A percentile compares a stretch with the other conserved stretches of the same genome.
phyloP scores from a whole-genome alignment of 2,797 vertebrate species.

The Myotis myotis region DNA sequence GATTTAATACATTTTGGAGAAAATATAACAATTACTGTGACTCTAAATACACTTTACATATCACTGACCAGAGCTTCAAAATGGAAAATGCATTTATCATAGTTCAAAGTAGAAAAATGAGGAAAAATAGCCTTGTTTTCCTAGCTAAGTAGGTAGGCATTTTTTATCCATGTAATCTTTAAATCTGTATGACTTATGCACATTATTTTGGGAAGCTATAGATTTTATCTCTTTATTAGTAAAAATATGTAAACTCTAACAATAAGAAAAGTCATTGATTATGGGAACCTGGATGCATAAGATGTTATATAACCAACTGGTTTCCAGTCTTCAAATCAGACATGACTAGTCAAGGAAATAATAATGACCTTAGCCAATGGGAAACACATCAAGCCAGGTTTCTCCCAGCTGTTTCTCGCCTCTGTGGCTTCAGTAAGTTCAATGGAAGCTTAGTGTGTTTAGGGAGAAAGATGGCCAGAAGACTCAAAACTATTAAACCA shows the following conservation, averaged over 20 bases:
- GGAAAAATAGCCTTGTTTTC: slow-evolving; percentile 29
- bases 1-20: not conserved
- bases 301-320: slow-evolving; percentile 71
- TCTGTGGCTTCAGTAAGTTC: slow-evolving; percentile 64
- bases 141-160: not conserved
- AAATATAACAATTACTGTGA: slow-evolving; percentile 21
- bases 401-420: slow-evolving; percentile 71
- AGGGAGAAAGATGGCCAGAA: slow-evolving; percentile 69
- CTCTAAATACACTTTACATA: not conserved
- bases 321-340: slow-evolving; percentile 80
- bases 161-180: slow-evolving; percentile 43
- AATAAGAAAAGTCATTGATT: slow-evolving; percentile 44
- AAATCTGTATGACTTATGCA: not conserved
- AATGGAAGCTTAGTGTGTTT: slow-evolving; percentile 62
- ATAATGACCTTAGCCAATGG: slow-evolving; percentile 74
- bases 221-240: slow-evolving; percentile 10
- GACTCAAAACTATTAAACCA: slow-evolving; percentile 77
- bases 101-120: slow-evolving; percentile 25
- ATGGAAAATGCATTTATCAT: not conserved
- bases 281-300: slow-evolving; percentile 58
- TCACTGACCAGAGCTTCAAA: not conserved
- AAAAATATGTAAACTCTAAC: slow-evolving; percentile 35
- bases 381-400: slow-evolving; percentile 77
- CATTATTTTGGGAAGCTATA: not conserved
- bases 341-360: slow-evolving; percentile 74